Base-by-base conservation (phyloP, 2,888 invertebrate genomes). In the Ochlodes sylvanus region DNA sequence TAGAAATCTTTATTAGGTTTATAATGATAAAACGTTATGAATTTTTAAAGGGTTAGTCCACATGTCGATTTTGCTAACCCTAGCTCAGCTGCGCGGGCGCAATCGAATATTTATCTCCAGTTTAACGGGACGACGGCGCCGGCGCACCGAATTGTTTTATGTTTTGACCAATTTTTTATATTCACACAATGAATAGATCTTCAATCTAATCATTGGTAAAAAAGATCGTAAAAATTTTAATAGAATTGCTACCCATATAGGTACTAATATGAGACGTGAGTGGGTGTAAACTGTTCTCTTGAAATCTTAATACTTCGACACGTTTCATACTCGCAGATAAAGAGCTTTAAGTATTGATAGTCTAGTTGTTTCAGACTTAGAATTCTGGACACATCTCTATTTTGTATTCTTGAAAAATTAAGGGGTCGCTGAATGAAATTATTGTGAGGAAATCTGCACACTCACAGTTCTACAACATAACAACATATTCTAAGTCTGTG, bases 91-190 rank as follows among this genome's bases (percentile, higher is more conserved):
- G 67, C 62, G 62, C 67, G 67, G 67, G 67, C 67, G 58, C 67
- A 62, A 68, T 68, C 62, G 67, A 68, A 68, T 50, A 50, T 62
- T 56, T 56, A 67, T 67, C 67, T 62, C 34, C 54, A 52, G 32
- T 61, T 67, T 67, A 67, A 62, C 67, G 67, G 67, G 70, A 71
- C 77, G 74, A 71, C 77, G 74, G 71, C 77, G 82, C 85, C 83
- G 83, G 81, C 84, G 76, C 77, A 78, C 66, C 72, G 79, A 82
- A 81, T 86, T 83, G 83, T 85, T 85, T 85, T 81, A 82, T 81
- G 81, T 79, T 82, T 77, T 68, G 70, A 79, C 79, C 81, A 83
- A 87, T 87, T 82, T 84, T 82, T 79, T 76, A 79, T 79, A 76
- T 76, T 79, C 77, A 73, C 77, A 76, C 72, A 72, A 73, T 72